A percentile compares a stretch with the other conserved stretches of the same genome.
These are phyloP conservation scores for Nesoenas mayeri DNA, from an alignment of 2,113 vertebrate species.

Conservation along the genomic window DNA sequence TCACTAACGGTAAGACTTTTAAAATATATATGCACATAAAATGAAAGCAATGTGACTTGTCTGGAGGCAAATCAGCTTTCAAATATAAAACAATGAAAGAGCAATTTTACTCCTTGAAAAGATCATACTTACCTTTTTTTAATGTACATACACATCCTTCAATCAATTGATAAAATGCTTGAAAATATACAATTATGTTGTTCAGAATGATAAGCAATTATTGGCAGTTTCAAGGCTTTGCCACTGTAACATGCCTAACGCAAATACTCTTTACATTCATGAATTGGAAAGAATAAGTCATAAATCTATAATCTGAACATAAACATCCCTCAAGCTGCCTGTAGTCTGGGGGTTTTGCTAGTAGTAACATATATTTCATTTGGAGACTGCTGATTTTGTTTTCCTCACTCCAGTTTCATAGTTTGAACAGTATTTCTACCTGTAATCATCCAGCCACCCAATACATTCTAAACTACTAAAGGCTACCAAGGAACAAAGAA, in stretches of 20 bases:
- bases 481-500: neutral
- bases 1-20: neutral
- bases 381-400: conserved; percentile 36
- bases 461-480: conserved; percentile 50
- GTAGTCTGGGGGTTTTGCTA: conserved; percentile 15
- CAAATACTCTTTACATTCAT: conserved; percentile 63
- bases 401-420: neutral
- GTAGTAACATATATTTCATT: conserved; percentile 45
- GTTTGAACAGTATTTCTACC: neutral
- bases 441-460: neutral
- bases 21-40: neutral
- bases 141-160: neutral
- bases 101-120: neutral
- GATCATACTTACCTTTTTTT: neutral
- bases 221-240: conserved; percentile 53
- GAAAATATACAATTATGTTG: conserved; percentile 49
- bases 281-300: conserved; percentile 67
- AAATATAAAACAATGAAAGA: neutral
- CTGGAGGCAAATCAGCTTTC: conserved; percentile 21
- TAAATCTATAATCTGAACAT: conserved; percentile 67
- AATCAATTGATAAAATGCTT: conserved; percentile 47
- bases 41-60: neutral
- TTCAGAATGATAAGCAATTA: conserved; percentile 63
- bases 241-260: conserved; percentile 46
- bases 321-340: conserved; percentile 62